phyloP scores from a whole-genome alignment of 2,113 vertebrate genomes.

The Charadrius vociferus region DNA sequence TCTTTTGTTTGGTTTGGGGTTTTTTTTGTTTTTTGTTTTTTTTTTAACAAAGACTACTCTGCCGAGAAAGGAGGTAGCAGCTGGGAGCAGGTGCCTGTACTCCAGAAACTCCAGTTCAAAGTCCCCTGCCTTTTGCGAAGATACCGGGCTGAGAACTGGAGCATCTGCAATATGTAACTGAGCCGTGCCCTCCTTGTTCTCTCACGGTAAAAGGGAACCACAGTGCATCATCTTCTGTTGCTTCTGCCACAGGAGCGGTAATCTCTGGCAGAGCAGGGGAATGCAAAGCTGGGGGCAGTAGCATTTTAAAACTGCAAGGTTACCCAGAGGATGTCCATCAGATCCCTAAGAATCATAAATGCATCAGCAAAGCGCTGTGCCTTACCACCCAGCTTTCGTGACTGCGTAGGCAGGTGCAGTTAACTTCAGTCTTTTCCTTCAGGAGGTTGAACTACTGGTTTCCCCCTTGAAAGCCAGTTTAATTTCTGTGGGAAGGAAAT shows the following conservation, averaged over 20 bases:
- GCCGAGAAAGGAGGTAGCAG: not conserved
- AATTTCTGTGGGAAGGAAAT: conserved; percentile 22
- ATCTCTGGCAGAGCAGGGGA: not conserved
- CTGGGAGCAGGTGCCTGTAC: not conserved
- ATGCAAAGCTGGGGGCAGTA: not conserved
- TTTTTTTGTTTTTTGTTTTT: not conserved
- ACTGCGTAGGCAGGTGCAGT: not conserved
- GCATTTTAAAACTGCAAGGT: not conserved
- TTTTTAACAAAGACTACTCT: not conserved
- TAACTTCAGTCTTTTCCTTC: not conserved
- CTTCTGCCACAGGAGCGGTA: not conserved
- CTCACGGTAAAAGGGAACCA: not conserved
- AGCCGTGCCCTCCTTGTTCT: not conserved
- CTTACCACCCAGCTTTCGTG: not conserved
- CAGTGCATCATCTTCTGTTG: not conserved
- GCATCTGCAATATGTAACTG: not conserved
- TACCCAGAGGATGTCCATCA: not conserved
- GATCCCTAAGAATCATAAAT: not conserved
- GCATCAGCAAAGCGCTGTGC: not conserved
- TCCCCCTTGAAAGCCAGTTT: not conserved
- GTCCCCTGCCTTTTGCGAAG: not conserved
- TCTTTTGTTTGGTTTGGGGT: too few species aligned
- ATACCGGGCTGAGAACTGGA: not conserved
- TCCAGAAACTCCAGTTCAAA: not conserved
- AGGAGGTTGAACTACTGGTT: not conserved